Base-by-base conservation (phyloP, 2,113 vertebrate genomes). In the Hypanus sabinus region DNA sequence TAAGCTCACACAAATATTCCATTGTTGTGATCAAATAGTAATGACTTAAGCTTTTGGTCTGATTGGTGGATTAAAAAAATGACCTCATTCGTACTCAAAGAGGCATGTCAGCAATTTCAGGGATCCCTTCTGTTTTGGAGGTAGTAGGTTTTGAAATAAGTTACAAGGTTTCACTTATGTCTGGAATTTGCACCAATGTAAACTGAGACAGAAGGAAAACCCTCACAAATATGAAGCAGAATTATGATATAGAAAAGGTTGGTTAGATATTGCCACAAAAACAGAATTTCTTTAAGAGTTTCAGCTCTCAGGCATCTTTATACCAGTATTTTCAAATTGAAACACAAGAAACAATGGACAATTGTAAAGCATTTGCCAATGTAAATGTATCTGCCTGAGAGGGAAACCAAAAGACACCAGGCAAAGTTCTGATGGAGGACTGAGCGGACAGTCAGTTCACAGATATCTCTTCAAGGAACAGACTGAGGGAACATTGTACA, bases 331-430 rank as follows among this genome's bases (percentile, higher is more conserved):
- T 33, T 11, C 85, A 90, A 20, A n/a, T 6, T 36, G n/a, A 65
- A 90, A 68, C n/a, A 33, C 30, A 68, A 90, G 30, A 16, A 65
- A 18, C 12, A 90, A 9, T 65, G 33, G 60, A 90, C 60, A 68
- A 36, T 5, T 90, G 60, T 65, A 60, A 65, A 3, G n/a, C 60
- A 65, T 20, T 90, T 65, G 60, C 18, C 85, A 68, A 30, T 18
- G 33, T 65, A 90, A 90, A 33, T 90, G 33, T 33, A 90, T 90
- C 60, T 65, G 60, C 60, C 83, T 88, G 83, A 87, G 81, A 30
- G 85, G 33, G 14, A 62, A 33, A 65, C 14, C n/a, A 62, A 90
- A 60, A 65, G 85, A 65, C 60, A 90, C 24, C 0, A 87, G 27
- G 14, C 83, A 60, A 14, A 27, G 30, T 65, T 57, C 57, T 14